Conservation (phyloP, 2,888 invertebrate genomes). For the Apotomis capreana region DNA sequence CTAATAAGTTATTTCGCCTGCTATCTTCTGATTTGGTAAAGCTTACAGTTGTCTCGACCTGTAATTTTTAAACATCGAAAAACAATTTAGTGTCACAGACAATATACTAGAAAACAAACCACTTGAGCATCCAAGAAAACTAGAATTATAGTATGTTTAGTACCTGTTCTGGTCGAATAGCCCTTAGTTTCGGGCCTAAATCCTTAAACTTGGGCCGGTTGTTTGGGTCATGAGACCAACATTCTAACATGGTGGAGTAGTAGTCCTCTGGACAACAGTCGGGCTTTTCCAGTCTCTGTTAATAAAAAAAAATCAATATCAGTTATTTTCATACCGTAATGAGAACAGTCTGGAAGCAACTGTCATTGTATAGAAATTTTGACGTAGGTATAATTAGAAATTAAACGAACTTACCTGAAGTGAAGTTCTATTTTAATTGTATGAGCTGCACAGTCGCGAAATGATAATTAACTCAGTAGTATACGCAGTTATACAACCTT, state of each 20-base stretch:
- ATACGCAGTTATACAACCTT: no score
- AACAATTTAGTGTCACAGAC: no score
- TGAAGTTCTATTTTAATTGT: no score
- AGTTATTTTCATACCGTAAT: neutral
- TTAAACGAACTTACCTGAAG: no score
- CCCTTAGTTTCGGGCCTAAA: slow-evolving; percentile 89
- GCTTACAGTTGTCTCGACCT: slow-evolving; percentile 88
- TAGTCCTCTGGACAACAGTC: slow-evolving; percentile 97
- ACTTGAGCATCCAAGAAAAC: neutral
- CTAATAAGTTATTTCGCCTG: slow-evolving; percentile 87
- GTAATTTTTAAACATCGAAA: slow-evolving; percentile 29
- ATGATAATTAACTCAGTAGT: no score
- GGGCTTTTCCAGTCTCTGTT: slow-evolving; percentile 93
- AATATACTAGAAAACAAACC: neutral
- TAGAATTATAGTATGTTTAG: no score
- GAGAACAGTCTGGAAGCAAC: no score
- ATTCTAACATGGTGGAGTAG: slow-evolving; percentile 95
- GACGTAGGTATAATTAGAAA: no score
- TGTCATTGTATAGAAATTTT: no score
- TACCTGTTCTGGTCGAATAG: slow-evolving; percentile 94
- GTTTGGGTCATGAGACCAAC: slow-evolving; percentile 97
- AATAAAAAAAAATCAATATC: slow-evolving; percentile 14
- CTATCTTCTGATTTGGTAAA: slow-evolving; percentile 73
- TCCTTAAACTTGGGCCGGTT: slow-evolving; percentile 96
- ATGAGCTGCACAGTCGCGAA: no score